These are phyloP conservation scores for Centropyge bicolor DNA, from an alignment of 2,797 vertebrate species.

Conservation along the genomic window DNA sequence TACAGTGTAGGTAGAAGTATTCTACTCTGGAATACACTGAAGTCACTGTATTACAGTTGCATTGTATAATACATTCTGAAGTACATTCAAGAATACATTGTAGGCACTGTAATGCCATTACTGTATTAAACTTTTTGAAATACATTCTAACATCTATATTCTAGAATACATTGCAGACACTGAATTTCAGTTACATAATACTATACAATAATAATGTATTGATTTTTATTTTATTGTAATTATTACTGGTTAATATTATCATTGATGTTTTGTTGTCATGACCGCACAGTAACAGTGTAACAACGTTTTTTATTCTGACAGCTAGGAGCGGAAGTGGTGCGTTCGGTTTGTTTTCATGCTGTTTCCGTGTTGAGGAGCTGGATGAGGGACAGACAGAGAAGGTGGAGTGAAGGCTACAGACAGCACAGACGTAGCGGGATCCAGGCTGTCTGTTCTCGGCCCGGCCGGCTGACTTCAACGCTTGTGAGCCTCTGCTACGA, in stretches of 20 bases:
- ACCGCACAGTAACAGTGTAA: too few species aligned
- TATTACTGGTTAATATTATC: too few species aligned
- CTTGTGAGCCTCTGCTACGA: conserved; percentile 46
- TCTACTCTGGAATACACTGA: too few species aligned
- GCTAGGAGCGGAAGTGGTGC: conserved; percentile 21
- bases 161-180: background rate
- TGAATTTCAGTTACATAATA: background rate
- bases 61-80: too few species aligned
- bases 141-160: background rate
- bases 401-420: conserved; percentile 49
- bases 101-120: background rate
- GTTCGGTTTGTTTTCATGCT: background rate
- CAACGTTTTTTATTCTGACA: conserved; percentile 61
- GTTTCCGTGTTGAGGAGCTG: conserved; percentile 49
- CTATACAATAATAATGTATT: background rate
- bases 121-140: background rate
- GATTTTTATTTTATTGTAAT: too few species aligned
- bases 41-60: too few species aligned
- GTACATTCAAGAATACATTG: background rate
- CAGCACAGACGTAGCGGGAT: conserved; percentile 34
- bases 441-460: conserved; percentile 57
- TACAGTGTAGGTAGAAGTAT: too few species aligned
- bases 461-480: conserved; percentile 61
- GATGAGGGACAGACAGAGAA: conserved; percentile 62
- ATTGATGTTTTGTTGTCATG: too few species aligned